phyloP scores from a whole-genome alignment of 2,888 invertebrate species.

The Dryococelus australis region DNA sequence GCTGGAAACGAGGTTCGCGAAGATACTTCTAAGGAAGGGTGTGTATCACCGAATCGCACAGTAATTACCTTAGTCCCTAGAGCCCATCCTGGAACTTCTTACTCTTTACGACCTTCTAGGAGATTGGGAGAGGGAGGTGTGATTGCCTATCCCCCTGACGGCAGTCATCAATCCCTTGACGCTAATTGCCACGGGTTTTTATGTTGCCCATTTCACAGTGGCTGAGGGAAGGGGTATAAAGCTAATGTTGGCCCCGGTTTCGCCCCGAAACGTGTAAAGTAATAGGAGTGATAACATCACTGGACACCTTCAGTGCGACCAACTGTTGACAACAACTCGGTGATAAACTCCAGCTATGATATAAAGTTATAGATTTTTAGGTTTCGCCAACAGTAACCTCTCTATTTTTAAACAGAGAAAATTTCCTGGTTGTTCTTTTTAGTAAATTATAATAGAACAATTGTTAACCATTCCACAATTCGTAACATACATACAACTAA shows the following conservation, averaged over 20 bases:
- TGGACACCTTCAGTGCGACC: no score
- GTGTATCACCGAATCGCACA: not conserved
- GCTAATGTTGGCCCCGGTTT: not conserved
- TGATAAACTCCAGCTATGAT: no score
- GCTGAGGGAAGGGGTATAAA: not conserved
- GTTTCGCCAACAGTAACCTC: no score
- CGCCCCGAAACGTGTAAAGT: not conserved
- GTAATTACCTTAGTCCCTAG: not conserved
- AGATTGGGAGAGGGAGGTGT: not conserved
- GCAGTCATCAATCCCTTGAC: not conserved
- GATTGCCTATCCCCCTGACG: not conserved
- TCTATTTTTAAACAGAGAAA: no score
- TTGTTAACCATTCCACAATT: no score
- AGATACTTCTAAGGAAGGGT: not conserved
- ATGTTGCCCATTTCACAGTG: not conserved
- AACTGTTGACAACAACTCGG: no score
- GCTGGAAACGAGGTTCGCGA: not conserved
- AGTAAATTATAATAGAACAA: no score
- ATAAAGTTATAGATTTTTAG: no score
- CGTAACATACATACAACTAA: no score
- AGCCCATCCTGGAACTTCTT: not conserved
- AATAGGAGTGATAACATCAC: no score
- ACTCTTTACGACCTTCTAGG: not conserved
- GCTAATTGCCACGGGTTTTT: not conserved
- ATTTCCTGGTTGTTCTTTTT: no score